Conservation (phyloP, 2,888 invertebrate genomes). For the Anaspis maculata region DNA sequence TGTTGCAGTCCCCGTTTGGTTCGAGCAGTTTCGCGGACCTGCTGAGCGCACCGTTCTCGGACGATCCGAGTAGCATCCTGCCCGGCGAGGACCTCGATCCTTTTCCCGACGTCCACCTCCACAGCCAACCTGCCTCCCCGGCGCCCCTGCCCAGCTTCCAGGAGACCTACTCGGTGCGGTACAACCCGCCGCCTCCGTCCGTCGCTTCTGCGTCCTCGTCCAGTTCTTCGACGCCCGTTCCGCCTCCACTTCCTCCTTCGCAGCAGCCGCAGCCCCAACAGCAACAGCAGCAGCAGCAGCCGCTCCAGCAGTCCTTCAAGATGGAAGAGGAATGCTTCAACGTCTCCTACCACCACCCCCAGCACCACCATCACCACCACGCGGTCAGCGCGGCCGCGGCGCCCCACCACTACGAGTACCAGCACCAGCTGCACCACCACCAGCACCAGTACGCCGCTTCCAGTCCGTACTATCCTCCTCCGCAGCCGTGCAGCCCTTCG, state of each 20-base stretch:
- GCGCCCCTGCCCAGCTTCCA: constrained; percentile 76
- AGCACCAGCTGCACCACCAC: constrained; percentile 54
- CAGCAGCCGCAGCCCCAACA: no score
- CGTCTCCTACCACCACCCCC: constrained; percentile 45
- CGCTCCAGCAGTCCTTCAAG: constrained; percentile 61
- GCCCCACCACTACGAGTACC: constrained; percentile 50
- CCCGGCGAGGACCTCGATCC: constrained; percentile 64
- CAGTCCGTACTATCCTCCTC: constrained; percentile 52
- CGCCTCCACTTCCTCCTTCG: no score
- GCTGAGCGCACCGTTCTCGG: constrained; percentile 64
- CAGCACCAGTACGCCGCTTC: constrained; percentile 45
- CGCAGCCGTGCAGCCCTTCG: constrained; percentile 48
- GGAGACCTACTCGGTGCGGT: constrained; percentile 77
- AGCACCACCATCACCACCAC: no score
- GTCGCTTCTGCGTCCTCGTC: no score
- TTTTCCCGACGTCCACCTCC: constrained; percentile 57
- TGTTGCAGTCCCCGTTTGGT: constrained; percentile 63
- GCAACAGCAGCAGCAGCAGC: no score
- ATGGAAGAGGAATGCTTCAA: constrained; percentile 84
- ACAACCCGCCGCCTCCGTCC: constrained; percentile 38
- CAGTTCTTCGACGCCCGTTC: no score
- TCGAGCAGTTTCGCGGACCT: constrained; percentile 70
- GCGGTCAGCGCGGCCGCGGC: no score
- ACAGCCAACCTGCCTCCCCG: constrained; percentile 37
- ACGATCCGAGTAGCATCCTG: constrained; percentile 58